Conservation (phyloP, 2,888 invertebrate genomes). For the Melolontha melolontha region DNA sequence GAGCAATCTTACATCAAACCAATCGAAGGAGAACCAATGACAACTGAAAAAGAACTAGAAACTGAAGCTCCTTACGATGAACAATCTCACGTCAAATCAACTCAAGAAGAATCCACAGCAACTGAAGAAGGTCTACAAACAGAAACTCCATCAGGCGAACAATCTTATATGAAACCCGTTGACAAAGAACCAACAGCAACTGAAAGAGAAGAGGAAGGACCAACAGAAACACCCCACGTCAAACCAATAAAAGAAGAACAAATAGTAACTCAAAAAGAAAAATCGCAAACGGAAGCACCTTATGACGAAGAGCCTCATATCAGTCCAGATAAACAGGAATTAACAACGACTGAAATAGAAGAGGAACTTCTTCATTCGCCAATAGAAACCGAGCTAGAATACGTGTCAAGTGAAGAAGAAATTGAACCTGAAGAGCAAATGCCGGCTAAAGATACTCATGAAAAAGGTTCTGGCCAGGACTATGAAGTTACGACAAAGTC, state of each 20-base stretch:
- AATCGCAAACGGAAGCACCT: slow-evolving; percentile 11
- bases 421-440: slow-evolving; percentile 10
- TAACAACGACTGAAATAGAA: slow-evolving; percentile 17
- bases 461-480: slow-evolving; percentile 20
- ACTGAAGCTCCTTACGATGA: slow-evolving; percentile 15
- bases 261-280: slow-evolving; percentile 35
- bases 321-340: too few species aligned
- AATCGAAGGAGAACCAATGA: not conserved
- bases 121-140: slow-evolving; percentile 28
- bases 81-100: slow-evolving; percentile 13
- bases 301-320: not conserved
- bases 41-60: slow-evolving; percentile 5
- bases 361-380: slow-evolving; percentile 1
- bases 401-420: slow-evolving; percentile 1
- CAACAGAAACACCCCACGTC: slow-evolving; percentile 22
- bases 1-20: not conserved
- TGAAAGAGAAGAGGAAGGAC: slow-evolving; percentile 44
- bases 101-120: slow-evolving; percentile 19
- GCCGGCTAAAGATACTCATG: slow-evolving; percentile 18
- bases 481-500: slow-evolving; percentile 6
- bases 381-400: slow-evolving; percentile 15
- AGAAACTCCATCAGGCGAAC: slow-evolving; percentile 7
- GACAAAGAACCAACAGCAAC: slow-evolving; percentile 44
- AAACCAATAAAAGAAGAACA: slow-evolving; percentile 39
- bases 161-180: not conserved